These are phyloP conservation scores for Kryptopterus vitreolus DNA, from an alignment of 2,797 vertebrate genomes.

Conservation along the genomic window DNA sequence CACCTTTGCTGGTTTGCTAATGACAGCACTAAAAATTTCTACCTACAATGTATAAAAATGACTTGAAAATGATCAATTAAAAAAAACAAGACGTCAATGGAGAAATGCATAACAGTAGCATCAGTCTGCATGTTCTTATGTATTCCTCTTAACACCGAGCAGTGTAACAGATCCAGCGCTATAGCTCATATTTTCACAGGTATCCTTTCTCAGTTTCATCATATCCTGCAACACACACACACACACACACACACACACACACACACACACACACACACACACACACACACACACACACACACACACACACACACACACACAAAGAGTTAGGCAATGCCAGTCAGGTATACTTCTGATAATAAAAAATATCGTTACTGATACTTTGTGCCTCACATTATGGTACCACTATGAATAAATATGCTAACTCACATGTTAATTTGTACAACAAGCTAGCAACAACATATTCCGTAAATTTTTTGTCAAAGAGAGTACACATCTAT, in stretches of 20 bases:
- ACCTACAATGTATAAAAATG: too few relatives aligned
- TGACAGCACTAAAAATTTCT: background rate
- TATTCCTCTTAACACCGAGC: conserved; percentile 5
- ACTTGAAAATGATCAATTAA: background rate
- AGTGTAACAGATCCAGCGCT: conserved; percentile 61
- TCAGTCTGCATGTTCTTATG: background rate
- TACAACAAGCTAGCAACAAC: too few relatives aligned
- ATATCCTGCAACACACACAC: conserved; percentile 63
- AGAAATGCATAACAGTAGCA: background rate
- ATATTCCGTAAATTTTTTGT: too few relatives aligned
- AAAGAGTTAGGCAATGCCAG: background rate
- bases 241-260: conserved; percentile 1
- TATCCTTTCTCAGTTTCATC: conserved; percentile 48
- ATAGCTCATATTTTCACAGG: conserved; percentile 69
- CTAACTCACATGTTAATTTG: too few relatives aligned
- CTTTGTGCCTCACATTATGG: too few relatives aligned
- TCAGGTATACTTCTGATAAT: background rate
- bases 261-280: background rate
- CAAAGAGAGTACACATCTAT: too few relatives aligned
- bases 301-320: conserved; percentile 40
- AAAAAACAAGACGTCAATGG: background rate
- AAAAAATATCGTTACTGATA: too few relatives aligned
- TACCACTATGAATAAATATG: too few relatives aligned
- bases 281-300: conserved; percentile 25
- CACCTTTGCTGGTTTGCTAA: background rate